Conservation (phyloP, 2,113 vertebrate genomes). For the Semnornis frantzii region DNA sequence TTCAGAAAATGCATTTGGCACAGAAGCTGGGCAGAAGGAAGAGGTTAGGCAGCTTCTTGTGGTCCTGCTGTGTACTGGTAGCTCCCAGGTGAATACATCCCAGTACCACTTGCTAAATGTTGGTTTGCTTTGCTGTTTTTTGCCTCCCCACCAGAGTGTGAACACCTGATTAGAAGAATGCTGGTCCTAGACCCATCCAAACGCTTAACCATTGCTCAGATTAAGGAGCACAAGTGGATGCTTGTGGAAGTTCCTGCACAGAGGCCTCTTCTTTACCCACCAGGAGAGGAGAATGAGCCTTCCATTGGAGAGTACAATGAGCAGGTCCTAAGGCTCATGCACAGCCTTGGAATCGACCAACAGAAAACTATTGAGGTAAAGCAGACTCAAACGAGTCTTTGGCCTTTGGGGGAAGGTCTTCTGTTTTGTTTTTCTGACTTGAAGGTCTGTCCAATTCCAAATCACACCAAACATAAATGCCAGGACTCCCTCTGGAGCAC, state of each 20-base stretch:
- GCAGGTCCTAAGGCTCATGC: constrained; percentile 95
- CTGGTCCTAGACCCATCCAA: constrained; percentile 95
- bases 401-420: background rate
- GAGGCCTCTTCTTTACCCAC: constrained; percentile 87
- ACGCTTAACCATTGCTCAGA: constrained; percentile 91
- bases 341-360: constrained; percentile 97
- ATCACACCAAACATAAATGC: background rate
- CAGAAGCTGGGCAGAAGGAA: background rate
- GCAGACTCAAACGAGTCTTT: background rate
- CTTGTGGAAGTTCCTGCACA: constrained; percentile 89
- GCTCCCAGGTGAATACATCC: background rate
- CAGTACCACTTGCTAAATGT: background rate
- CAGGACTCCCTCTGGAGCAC: background rate
- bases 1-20: background rate
- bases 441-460: background rate
- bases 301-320: constrained; percentile 92
- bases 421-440: background rate
- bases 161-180: constrained; percentile 97
- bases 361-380: constrained; percentile 97
- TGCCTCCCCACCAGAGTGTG: constrained; percentile 83
- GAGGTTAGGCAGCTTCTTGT: background rate
- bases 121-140: background rate
- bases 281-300: constrained; percentile 80
- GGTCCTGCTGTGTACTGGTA: background rate
- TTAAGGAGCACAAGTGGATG: constrained; percentile 99